Evolutionary conservation across 2,113 vertebrate genomes (phyloP).

Genomic region (Cinclus mexicanus): DNA sequence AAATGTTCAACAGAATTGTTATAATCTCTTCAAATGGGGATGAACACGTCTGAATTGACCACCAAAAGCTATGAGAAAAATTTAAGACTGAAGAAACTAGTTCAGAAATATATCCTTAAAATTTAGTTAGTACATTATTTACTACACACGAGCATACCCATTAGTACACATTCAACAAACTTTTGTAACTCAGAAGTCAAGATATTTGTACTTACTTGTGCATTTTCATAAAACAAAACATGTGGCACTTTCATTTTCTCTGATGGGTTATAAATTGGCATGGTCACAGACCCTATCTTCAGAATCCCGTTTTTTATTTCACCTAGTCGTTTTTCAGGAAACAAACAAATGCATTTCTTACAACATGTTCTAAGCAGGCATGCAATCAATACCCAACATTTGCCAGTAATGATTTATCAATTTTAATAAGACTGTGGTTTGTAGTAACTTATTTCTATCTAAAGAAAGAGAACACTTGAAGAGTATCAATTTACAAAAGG

Average conservation of each 20-base stretch:
- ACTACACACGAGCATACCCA: background rate
- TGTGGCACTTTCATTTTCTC: slow-evolving; percentile 96
- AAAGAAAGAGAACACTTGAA: background rate
- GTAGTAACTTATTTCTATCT: background rate
- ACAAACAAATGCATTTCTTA: background rate
- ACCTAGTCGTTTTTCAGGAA: slow-evolving; percentile 74
- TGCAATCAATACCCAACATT: background rate
- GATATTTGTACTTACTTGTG: slow-evolving; percentile 80
- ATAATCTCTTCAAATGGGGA: background rate
- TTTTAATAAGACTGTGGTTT: background rate
- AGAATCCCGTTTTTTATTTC: slow-evolving; percentile 81
- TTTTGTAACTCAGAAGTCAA: background rate
- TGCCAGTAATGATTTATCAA: background rate
- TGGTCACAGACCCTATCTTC: slow-evolving; percentile 83
- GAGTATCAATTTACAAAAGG: background rate
- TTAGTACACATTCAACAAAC: background rate
- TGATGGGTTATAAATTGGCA: slow-evolving; percentile 79
- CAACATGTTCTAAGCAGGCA: background rate
- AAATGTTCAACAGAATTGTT: background rate
- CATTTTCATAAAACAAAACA: slow-evolving; percentile 95
- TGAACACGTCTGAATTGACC: background rate
- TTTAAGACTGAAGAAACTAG: background rate
- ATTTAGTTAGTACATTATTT: background rate
- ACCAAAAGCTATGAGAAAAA: background rate
- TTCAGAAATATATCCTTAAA: background rate